phyloP scores from a whole-genome alignment of 2,888 invertebrate genomes.

The Stenodera caucasica region DNA sequence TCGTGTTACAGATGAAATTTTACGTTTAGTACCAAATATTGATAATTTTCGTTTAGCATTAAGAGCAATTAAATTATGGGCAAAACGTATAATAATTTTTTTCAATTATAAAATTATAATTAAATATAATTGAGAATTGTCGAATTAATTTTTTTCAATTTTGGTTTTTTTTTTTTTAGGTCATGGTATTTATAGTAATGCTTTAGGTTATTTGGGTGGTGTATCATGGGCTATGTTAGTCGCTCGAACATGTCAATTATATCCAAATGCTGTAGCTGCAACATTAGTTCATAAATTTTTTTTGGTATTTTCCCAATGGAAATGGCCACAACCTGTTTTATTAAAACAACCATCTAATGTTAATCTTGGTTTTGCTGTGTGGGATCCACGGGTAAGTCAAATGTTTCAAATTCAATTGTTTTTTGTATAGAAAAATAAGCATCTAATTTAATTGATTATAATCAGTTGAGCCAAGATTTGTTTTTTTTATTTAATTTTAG shows the following conservation, averaged over 20 bases:
- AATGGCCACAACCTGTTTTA: conserved; percentile 98
- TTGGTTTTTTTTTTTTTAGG: conserved; percentile 61
- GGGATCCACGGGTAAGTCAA: conserved; percentile 88
- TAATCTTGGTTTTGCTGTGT: conserved; percentile 88
- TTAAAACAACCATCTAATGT: conserved; percentile 89
- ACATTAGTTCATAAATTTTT: conserved; percentile 98
- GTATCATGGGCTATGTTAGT: conserved; percentile 99
- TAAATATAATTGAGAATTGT: background rate
- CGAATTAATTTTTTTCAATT: background rate
- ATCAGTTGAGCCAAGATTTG: too few species aligned
- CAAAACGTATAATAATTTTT: conserved; percentile 74
- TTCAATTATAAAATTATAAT: background rate
- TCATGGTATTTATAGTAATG: conserved; percentile 98
- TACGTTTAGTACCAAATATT: conserved; percentile 92
- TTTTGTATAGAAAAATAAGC: too few species aligned
- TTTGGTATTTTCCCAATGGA: conserved; percentile 97
- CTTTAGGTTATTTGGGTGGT: conserved; percentile 95
- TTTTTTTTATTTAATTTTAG: conserved; percentile 13
- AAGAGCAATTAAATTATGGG: conserved; percentile 96
- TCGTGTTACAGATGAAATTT: conserved; percentile 97
- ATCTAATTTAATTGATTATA: too few species aligned
- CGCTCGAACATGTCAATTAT: conserved; percentile 96
- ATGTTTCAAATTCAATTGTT: conserved; percentile 18
- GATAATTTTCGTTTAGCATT: conserved; percentile 92
- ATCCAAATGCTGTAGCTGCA: conserved; percentile 94